Conservation (phyloP, 2,888 invertebrate genomes). For the Harmothoe impar region DNA sequence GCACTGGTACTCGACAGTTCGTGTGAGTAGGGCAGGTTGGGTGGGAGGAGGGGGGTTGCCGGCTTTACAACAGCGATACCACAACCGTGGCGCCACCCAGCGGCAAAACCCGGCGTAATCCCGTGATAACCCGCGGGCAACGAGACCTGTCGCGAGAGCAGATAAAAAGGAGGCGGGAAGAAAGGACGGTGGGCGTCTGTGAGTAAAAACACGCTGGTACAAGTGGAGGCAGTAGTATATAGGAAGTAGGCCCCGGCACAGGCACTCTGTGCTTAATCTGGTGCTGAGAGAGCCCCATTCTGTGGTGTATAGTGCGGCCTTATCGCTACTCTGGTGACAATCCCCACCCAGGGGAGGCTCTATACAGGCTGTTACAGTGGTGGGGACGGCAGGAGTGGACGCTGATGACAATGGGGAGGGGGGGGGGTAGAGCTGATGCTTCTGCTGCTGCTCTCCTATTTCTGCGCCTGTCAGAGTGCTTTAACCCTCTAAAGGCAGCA, state of each 20-base stretch:
- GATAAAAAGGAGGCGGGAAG: neutral
- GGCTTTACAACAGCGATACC: conserved; percentile 5
- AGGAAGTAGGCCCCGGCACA: neutral
- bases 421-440: neutral
- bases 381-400: neutral
- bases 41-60: neutral
- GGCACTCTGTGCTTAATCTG: neutral
- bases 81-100: neutral
- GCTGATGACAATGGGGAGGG: neutral
- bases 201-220: too few relatives aligned
- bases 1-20: neutral
- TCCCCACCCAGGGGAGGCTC: too few relatives aligned
- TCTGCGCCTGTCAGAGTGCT: neutral
- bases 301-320: neutral
- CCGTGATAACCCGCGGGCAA: conserved; percentile 13
- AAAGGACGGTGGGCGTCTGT: neutral
- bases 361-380: too few relatives aligned
- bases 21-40: neutral
- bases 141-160: conserved; percentile 8
- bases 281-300: neutral
- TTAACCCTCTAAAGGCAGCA: neutral
- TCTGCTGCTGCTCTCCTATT: conserved; percentile 22
- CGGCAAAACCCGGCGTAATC: neutral
- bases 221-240: neutral
- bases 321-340: too few relatives aligned